Conservation (phyloP, 1,140 invertebrate species). For the Drosophila suzukii region DNA sequence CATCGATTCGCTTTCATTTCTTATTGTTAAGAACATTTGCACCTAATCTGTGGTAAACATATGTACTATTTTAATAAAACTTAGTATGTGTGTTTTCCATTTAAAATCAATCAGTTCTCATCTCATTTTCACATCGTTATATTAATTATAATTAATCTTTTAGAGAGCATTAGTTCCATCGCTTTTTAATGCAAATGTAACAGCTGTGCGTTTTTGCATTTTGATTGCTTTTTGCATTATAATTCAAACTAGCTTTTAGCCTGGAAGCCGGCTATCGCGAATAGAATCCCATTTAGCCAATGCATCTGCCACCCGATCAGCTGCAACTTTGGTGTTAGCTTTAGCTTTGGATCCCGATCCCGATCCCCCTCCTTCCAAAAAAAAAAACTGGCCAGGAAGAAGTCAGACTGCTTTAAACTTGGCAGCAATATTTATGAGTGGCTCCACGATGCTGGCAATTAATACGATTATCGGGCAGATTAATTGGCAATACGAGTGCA, state of each 20-base stretch:
- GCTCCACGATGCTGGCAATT: conserved; percentile 44
- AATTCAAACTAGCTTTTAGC: conserved; percentile 25
- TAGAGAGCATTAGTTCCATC: background rate
- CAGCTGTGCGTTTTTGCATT: conserved; percentile 33
- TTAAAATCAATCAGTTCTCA: background rate
- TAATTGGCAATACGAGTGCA: conserved; percentile 69
- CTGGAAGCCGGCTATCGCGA: conserved; percentile 1
- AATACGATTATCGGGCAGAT: conserved; percentile 76
- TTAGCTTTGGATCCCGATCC: background rate
- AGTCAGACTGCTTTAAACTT: conserved; percentile 5
- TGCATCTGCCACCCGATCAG: conserved; percentile 19
- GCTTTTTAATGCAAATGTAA: conserved; percentile 10
- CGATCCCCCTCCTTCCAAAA: background rate
- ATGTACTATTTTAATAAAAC: background rate
- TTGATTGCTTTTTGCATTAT: conserved; percentile 56
- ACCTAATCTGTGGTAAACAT: no score
- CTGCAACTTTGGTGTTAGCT: conserved; percentile 8
- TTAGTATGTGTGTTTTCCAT: background rate
- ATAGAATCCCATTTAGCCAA: conserved; percentile 12
- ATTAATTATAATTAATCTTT: conserved; percentile 4
- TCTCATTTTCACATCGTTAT: conserved; percentile 9
- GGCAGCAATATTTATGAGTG: conserved; percentile 48
- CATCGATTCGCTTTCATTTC: conserved; percentile 28
- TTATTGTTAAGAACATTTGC: background rate
- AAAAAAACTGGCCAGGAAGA: conserved; percentile 10